A percentile compares a stretch with the other conserved stretches of the same genome.
These are phyloP conservation scores for Sebastes glaucus DNA, from an alignment of 2,797 vertebrate species.

Conservation along the genomic window DNA sequence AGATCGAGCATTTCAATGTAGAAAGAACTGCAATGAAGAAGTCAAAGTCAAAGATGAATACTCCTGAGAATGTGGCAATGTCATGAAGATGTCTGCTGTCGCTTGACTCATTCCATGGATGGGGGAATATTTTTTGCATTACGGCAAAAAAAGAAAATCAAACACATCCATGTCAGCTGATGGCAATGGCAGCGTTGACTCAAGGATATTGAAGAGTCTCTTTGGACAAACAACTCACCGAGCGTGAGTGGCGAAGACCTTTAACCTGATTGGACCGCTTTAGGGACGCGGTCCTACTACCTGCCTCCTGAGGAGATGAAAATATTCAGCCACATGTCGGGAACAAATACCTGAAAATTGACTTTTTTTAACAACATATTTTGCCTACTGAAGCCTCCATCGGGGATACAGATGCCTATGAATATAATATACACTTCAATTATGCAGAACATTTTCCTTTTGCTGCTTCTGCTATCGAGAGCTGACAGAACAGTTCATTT, in stretches of 20 bases:
- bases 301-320: slow-evolving; percentile 80
- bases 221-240: slow-evolving; percentile 75
- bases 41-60: slow-evolving; percentile 43
- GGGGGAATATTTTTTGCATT: slow-evolving; percentile 37
- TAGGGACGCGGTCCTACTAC: slow-evolving; percentile 81
- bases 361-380: slow-evolving; percentile 1
- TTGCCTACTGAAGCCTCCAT: neutral
- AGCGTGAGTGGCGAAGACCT: slow-evolving; percentile 82
- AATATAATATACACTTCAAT: slow-evolving; percentile 7
- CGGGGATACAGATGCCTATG: neutral
- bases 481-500: neutral
- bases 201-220: slow-evolving; percentile 42
- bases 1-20: slow-evolving; percentile 19
- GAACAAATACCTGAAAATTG: slow-evolving; percentile 43
- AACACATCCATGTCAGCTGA: slow-evolving; percentile 65
- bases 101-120: slow-evolving; percentile 67
- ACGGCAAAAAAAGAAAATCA: slow-evolving; percentile 39
- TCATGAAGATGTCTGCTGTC: slow-evolving; percentile 66
- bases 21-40: slow-evolving; percentile 4
- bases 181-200: slow-evolving; percentile 60
- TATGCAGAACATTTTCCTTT: neutral
- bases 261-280: slow-evolving; percentile 85
- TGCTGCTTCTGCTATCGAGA: neutral
- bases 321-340: slow-evolving; percentile 66
- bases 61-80: slow-evolving; percentile 38